Conservation (phyloP, 2,888 invertebrate species). For the Amiota communis region DNA sequence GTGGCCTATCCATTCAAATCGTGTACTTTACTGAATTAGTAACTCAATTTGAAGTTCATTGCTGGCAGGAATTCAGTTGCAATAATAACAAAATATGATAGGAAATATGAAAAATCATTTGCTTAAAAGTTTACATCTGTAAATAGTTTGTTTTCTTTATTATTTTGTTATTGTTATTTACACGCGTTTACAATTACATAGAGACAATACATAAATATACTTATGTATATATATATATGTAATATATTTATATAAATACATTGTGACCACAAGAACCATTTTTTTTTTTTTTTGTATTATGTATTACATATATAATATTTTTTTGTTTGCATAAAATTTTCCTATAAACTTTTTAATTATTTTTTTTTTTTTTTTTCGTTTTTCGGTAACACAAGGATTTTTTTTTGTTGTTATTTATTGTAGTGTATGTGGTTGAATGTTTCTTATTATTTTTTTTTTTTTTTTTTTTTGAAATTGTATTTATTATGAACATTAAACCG, state of each 20-base stretch:
- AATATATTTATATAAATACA: conserved; percentile 18
- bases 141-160: conserved; percentile 26
- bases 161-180: background rate
- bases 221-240: too few species aligned
- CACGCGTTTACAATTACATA: conserved; percentile 3
- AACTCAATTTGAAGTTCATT: too few species aligned
- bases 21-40: too few species aligned
- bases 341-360: conserved; percentile 3
- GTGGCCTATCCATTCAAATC: too few species aligned
- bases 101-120: background rate
- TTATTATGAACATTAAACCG: too few species aligned
- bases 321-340: conserved; percentile 17
- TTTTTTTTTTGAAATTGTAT: too few species aligned
- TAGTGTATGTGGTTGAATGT: background rate
- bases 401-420: conserved; percentile 2
- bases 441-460: too few species aligned
- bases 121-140: conserved; percentile 28
- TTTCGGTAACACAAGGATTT: background rate
- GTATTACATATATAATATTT: background rate
- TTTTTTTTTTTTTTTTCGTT: background rate
- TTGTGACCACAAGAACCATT: conserved; percentile 30
- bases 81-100: too few species aligned
- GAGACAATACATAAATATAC: conserved; percentile 4
- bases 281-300: conserved; percentile 3
- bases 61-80: too few species aligned